Conservation (phyloP, 2,888 invertebrate genomes). For the Rhopalosiphum nymphaeae region DNA sequence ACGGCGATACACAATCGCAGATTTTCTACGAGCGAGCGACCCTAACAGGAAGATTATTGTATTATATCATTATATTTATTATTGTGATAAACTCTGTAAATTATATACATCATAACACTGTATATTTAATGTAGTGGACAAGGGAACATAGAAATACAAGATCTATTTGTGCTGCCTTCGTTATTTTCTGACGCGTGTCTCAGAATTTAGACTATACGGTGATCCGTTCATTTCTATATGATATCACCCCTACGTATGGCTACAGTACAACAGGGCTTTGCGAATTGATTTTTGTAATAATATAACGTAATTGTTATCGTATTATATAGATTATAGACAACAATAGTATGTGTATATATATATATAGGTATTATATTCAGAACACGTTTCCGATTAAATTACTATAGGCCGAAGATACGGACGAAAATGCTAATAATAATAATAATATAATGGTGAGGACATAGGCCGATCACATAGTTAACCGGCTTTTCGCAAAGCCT, state of each 20-base stretch:
- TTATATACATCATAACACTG: background rate
- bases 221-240: background rate
- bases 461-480: slow-evolving; percentile 8
- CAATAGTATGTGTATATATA: background rate
- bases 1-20: background rate
- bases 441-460: background rate
- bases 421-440: slow-evolving; percentile 14
- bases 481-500: slow-evolving; percentile 8
- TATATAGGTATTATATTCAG: background rate
- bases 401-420: background rate
- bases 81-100: background rate
- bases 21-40: background rate
- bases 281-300: slow-evolving; percentile 12
- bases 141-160: background rate
- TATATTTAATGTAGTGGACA: background rate
- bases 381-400: slow-evolving; percentile 25
- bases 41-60: background rate
- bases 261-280: background rate
- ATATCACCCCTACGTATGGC: background rate
- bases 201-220: background rate
- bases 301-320: background rate
- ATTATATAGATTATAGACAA: slow-evolving; percentile 5
- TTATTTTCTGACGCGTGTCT: background rate
- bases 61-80: background rate
- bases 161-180: background rate